These are phyloP conservation scores for Neocrepidodera transversa DNA, from an alignment of 2,888 invertebrate species.

Conservation along the genomic window DNA sequence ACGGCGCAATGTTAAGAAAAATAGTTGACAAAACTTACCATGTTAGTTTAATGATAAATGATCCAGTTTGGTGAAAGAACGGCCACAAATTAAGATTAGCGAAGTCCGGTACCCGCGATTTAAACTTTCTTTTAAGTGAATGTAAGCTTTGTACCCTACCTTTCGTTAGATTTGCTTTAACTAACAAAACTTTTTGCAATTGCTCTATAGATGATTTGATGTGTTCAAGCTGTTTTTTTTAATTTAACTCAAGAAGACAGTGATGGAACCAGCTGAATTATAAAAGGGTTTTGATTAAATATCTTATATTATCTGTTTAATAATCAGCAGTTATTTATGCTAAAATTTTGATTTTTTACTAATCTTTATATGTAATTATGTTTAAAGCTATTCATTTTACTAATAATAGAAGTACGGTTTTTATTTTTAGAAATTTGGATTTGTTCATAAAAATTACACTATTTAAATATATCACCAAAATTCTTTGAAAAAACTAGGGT, in stretches of 20 bases:
- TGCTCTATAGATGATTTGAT: not conserved
- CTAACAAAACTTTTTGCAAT: slow-evolving; percentile 20
- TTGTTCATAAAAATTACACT: too few relatives aligned
- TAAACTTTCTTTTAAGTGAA: slow-evolving; percentile 50
- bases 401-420: too few relatives aligned
- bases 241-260: not conserved
- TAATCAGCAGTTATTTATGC: too few relatives aligned
- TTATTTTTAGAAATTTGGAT: too few relatives aligned
- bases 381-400: too few relatives aligned
- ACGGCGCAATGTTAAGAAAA: not conserved
- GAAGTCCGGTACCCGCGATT: slow-evolving; percentile 43
- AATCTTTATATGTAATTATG: too few relatives aligned
- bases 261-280: not conserved
- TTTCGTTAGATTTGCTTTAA: slow-evolving; percentile 21
- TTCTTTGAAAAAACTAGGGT: too few relatives aligned
- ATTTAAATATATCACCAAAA: too few relatives aligned
- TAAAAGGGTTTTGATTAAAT: too few relatives aligned
- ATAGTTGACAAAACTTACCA: slow-evolving; percentile 42
- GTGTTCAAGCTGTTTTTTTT: slow-evolving; percentile 13
- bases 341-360: too few relatives aligned
- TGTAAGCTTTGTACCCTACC: slow-evolving; percentile 46
- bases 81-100: slow-evolving; percentile 45
- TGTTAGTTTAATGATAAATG: slow-evolving; percentile 41
- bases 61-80: slow-evolving; percentile 43
- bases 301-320: too few relatives aligned